These are phyloP conservation scores for Drosophila austrosaltans DNA, from an alignment of 2,888 invertebrate genomes.

Conservation along the genomic window DNA sequence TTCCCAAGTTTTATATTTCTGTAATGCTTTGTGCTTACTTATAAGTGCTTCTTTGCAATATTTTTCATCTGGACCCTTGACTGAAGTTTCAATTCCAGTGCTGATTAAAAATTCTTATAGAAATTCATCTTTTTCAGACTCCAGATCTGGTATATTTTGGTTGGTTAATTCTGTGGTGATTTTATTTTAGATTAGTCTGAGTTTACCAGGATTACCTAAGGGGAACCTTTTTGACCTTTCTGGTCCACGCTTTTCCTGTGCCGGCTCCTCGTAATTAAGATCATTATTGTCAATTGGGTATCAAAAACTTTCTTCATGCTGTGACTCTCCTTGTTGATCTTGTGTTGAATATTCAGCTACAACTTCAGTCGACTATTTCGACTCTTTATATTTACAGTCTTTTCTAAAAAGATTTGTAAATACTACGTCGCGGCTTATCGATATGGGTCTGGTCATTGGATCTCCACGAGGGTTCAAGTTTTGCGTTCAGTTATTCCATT, in stretches of 20 bases:
- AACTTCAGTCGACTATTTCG: not conserved
- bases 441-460: not conserved
- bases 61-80: not conserved
- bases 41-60: not conserved
- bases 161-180: not conserved
- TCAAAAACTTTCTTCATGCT: too few species aligned
- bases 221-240: not conserved
- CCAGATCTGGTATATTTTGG: not conserved
- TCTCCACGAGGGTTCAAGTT: slow-evolving; percentile 16
- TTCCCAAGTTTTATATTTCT: slow-evolving; percentile 54
- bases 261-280: too few species aligned
- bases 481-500: slow-evolving; percentile 8
- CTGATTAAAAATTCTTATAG: not conserved
- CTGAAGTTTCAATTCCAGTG: not conserved
- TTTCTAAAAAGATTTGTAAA: slow-evolving; percentile 1
- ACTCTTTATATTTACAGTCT: not conserved
- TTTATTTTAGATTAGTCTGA: not conserved
- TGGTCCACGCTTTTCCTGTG: not conserved
- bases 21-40: not conserved
- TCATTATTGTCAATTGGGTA: too few species aligned
- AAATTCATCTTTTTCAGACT: not conserved
- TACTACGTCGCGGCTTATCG: not conserved
- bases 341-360: not conserved
- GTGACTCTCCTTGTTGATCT: not conserved
- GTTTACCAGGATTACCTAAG: not conserved